Base-by-base conservation (phyloP, 2,888 invertebrate species). In the Minunthozetes semirufus region DNA sequence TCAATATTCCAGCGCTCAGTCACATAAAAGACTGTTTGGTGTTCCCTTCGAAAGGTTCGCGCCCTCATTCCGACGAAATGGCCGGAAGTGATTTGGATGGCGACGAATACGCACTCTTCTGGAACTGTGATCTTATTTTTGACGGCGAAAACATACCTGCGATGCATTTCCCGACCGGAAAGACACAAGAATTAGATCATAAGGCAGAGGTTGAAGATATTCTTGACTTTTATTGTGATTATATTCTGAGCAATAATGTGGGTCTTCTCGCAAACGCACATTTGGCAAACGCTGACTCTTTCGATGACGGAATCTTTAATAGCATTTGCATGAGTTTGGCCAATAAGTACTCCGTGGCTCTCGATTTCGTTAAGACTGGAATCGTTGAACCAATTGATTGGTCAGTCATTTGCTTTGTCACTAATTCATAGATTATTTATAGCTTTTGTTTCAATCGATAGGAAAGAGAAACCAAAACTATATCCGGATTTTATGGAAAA, bases 21-120 rank as follows among this genome's bases (percentile, higher is more conserved):
- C 81, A 78, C 78, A 80, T 79, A 50, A 78, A 74, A 77, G 84
- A 84, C 75, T 83, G 83, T 27, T 81, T 84, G 42, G 84, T 84
- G 5, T 84, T 84, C 76, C 83, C 84, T 6, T 78, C 80, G 3
- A 77, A 80, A 63, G 84, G 84, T 6, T 79, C 79, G 0, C 77
- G 83, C 72, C 83, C 83, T 0, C 83, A 83, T 17, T 82, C 83
- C 3, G 82, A 82, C 78, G 80, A 83, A 1, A 83, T 83, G 81
- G 80, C 70, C 15, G 84, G 84, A 5, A 81, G 81, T 22, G 83
- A 84, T 78, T 78, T 84, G 50, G 84, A 84, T 78, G 84, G 84
- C 11, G 84, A 84, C 76, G 82, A 82, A 77, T 84, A 81, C 77
- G 80, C 81, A 71, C 81, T 83, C 9, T 79, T 81, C 29, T 83